These are phyloP conservation scores for Vanessa atalanta DNA, from an alignment of 1,140 invertebrate genomes.

Conservation along the genomic window DNA sequence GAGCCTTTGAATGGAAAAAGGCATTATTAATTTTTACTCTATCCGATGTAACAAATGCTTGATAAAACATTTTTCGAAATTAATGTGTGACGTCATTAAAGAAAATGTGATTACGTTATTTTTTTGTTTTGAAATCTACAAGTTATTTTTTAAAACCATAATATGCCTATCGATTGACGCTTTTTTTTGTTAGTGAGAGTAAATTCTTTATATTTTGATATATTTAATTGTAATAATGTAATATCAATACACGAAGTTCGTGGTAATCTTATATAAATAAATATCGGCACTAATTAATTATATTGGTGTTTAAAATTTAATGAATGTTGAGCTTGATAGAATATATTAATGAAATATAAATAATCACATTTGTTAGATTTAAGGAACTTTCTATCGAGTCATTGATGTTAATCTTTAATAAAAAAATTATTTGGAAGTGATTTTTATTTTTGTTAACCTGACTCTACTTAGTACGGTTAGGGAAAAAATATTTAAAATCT, in stretches of 20 bases:
- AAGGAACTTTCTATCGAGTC: conserved; percentile 40
- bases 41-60: too few relatives aligned
- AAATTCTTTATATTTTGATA: conserved; percentile 10
- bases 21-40: too few relatives aligned
- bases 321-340: conserved; percentile 54
- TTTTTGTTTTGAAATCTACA: neutral
- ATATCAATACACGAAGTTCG: neutral
- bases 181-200: neutral
- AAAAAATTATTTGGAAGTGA: conserved; percentile 40
- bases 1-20: too few relatives aligned
- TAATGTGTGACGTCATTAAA: neutral
- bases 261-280: conserved; percentile 12
- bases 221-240: neutral
- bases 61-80: neutral
- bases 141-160: neutral
- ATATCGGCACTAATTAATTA: conserved; percentile 25
- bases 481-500: too few relatives aligned
- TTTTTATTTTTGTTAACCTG: conserved; percentile 16
- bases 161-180: too few relatives aligned
- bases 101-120: neutral
- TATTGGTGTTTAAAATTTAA: conserved; percentile 26
- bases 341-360: conserved; percentile 34
- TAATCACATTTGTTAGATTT: conserved; percentile 32
- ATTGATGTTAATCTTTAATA: conserved; percentile 47
- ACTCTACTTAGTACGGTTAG: too few relatives aligned